Evolutionary conservation across 2,888 invertebrate genomes (phyloP), one percentile per base, ranked within the genome.

Genomic region (Eristalis arbustorum): DNA sequence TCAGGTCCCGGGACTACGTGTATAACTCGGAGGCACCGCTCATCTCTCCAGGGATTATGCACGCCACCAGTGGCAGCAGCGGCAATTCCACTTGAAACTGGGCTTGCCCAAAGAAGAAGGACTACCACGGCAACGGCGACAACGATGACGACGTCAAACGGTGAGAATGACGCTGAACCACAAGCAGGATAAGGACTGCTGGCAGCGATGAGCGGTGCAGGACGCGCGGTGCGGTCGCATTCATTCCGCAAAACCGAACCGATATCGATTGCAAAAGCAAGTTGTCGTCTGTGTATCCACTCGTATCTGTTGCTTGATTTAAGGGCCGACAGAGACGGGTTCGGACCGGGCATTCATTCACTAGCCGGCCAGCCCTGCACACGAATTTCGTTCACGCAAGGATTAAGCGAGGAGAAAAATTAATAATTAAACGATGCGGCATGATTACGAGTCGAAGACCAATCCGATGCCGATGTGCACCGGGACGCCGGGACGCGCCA

Each of bases 251-350:
- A 76, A 31, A 81, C 59, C 69, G 73, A 81, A 85, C 72, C 69
- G 76, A 85, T 85, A 85, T 85, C 81, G 84, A 81, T 77, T 81
- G 68, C 73, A n/a, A n/a, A n/a, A n/a, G n/a, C n/a, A 77, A 66
- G 59, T 81, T 40, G 76, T 63, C 62, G 56, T 76, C 42, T 69
- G 18, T 11, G 34, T 61, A 67, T 59, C 63, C 6, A 31, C 11
- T 63, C 28, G 23, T 57, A 18, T 69, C 69, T 79, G 22, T 68
- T 76, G 23, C 68, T 76, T 76, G 74, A 76, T 76, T 81, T 81
- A 72, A 62, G 40, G 40, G 62, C 42, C 42, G 23, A 68, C 18
- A 67, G 34, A 64, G 74, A 75, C 63, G 62, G 66, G 40, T 66
- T 37, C 25, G 31, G 49, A 68, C 23, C 64, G 18, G 18, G 59